phyloP scores from a whole-genome alignment of 2,797 vertebrate species.

The Neomorphus geoffroyi region DNA sequence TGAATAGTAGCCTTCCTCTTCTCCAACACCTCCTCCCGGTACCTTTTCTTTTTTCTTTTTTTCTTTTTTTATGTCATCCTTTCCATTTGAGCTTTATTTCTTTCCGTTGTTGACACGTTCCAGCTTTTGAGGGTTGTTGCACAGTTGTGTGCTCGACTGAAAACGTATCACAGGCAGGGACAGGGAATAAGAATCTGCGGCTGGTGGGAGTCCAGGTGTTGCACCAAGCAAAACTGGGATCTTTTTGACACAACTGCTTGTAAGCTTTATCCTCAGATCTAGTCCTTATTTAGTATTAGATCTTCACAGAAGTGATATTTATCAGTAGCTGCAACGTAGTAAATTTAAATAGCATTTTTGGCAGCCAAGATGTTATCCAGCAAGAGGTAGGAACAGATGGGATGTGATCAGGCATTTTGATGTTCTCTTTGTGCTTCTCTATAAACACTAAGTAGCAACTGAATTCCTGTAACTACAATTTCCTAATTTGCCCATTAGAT shows the following conservation, averaged over 20 bases:
- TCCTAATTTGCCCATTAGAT: slow-evolving; percentile 45
- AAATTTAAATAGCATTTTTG: slow-evolving; percentile 69
- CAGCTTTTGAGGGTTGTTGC: slow-evolving; percentile 5
- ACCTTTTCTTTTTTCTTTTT: background rate
- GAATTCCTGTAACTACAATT: slow-evolving; percentile 39
- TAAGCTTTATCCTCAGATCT: slow-evolving; percentile 57
- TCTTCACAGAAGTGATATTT: slow-evolving; percentile 56
- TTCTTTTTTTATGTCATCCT: background rate
- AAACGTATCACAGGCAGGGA: background rate
- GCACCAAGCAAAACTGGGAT: background rate
- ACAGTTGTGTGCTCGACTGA: background rate
- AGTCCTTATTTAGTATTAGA: slow-evolving; percentile 58
- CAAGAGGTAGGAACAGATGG: slow-evolving; percentile 57
- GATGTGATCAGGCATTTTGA: slow-evolving; percentile 61
- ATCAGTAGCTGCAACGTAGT: slow-evolving; percentile 59
- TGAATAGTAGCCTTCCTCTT: background rate
- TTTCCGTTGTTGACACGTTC: background rate
- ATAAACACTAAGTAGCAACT: slow-evolving; percentile 43
- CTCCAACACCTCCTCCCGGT: background rate
- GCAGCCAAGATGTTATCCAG: slow-evolving; percentile 54
- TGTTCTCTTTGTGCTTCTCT: slow-evolving; percentile 61
- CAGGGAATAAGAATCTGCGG: background rate
- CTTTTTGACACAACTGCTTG: slow-evolving; percentile 37
- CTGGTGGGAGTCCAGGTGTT: slow-evolving; percentile 15
- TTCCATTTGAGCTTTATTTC: background rate